Evolutionary conservation across 2,888 invertebrate genomes (phyloP), one percentile per base, ranked within the genome.

Genomic region (Ashinkailepas kermadecensis): DNA sequence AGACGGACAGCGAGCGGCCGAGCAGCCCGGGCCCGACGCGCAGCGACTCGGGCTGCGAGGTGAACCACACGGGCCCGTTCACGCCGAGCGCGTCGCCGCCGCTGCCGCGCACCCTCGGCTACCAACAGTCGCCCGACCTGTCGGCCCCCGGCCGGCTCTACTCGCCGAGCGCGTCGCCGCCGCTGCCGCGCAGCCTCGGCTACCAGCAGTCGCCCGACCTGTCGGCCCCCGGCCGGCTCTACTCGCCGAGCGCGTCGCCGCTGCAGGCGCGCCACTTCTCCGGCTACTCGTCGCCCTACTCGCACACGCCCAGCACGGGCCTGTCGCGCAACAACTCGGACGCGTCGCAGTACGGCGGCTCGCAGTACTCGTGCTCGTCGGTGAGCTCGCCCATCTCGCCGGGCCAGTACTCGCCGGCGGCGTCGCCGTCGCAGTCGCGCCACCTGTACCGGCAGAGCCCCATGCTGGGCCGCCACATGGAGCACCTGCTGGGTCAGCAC

Each of bases 271-370:
- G 95, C 0, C 95, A 95, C 88, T 91, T 92, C 83, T 84, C 85
- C 10, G 85, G 85, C 64, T 85, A 85, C 80, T 85, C 85, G 62
- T 85, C 85, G 64, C 85, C 85, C 56, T 85, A 84, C 83, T 89
- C 89, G 25, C 83, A 83, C 81, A 83, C 83, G 25, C 83, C 83
- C 18, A 83, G 84, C 65, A 83, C 84, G 56, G 83, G 83, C 11
- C 89, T 95, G 83, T 94, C 94, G 81, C 91, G 95, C 83, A 95
- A 95, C 89, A 95, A 95, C 89, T 95, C 94, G 85, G 95, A 95
- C 87, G 95, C 95, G 4, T 95, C 93, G n/a, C 84, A 85, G 83
- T 84, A 83, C 82, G 83, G 83, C 54, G 84, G 83, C 57, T 84
- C 84, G 21, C 83, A 83, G 83, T 83, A 82, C 82, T 83, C 82